Conservation (phyloP, 2,797 vertebrate species). For the Pangasius larnaudii region DNA sequence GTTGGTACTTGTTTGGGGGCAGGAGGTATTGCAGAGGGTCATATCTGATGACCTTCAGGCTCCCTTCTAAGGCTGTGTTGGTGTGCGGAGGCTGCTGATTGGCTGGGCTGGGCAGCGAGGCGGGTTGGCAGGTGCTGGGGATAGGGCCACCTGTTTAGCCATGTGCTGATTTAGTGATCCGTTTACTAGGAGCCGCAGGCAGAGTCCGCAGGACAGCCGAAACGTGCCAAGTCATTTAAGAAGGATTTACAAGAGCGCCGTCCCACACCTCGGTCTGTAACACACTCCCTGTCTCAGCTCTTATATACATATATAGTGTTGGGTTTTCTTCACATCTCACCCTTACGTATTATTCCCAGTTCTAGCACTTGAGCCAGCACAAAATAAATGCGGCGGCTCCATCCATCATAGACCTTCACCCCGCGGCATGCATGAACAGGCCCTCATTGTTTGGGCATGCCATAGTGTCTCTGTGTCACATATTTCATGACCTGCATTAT, state of each 20-base stretch:
- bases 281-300: slow-evolving; percentile 29
- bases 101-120: slow-evolving; percentile 63
- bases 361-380: slow-evolving; percentile 1
- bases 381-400: slow-evolving; percentile 15
- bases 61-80: slow-evolving; percentile 73
- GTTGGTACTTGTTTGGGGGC: slow-evolving; percentile 12
- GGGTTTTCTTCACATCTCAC: not conserved
- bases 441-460: slow-evolving; percentile 24
- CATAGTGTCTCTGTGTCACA: slow-evolving; percentile 21
- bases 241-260: slow-evolving; percentile 66
- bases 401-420: slow-evolving; percentile 21
- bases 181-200: slow-evolving; percentile 76
- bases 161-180: slow-evolving; percentile 82
- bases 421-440: slow-evolving; percentile 1
- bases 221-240: slow-evolving; percentile 77
- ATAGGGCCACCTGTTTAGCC: slow-evolving; percentile 80
- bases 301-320: slow-evolving; percentile 11
- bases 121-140: slow-evolving; percentile 76
- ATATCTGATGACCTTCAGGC: slow-evolving; percentile 65
- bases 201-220: slow-evolving; percentile 67
- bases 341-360: not conserved
- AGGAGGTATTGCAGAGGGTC: slow-evolving; percentile 47
- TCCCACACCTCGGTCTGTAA: slow-evolving; percentile 51
- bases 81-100: slow-evolving; percentile 65
- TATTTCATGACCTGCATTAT: slow-evolving; percentile 41